These are phyloP conservation scores for Bombyx mori DNA, from an alignment of 1,140 invertebrate genomes.

Conservation along the genomic window ASM3026992v2 NC_085129.1:290501-291000, in stretches of 20 bases:
- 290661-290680: slow-evolving; percentile 47
- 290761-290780: background rate
- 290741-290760: background rate
- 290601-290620: slow-evolving; percentile 53
- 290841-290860: too few relatives aligned
- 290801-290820: too few relatives aligned
- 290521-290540: slow-evolving; percentile 51
- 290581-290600: slow-evolving; percentile 49
- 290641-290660: slow-evolving; percentile 47
- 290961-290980: too few relatives aligned
- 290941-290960: too few relatives aligned
- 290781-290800: too few relatives aligned
- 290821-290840: too few relatives aligned
- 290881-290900: too few relatives aligned
- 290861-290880: too few relatives aligned
- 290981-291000: too few relatives aligned
- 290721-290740: slow-evolving; percentile 37
- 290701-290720: slow-evolving; percentile 36
- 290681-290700: slow-evolving; percentile 42
- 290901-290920: too few relatives aligned
- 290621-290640: slow-evolving; percentile 46
- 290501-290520: slow-evolving; percentile 52
- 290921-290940: too few relatives aligned
- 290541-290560: slow-evolving; percentile 59
- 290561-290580: slow-evolving; percentile 42